phyloP scores from a whole-genome alignment of 2,797 vertebrate species.

The Lagodon rhomboides region DNA sequence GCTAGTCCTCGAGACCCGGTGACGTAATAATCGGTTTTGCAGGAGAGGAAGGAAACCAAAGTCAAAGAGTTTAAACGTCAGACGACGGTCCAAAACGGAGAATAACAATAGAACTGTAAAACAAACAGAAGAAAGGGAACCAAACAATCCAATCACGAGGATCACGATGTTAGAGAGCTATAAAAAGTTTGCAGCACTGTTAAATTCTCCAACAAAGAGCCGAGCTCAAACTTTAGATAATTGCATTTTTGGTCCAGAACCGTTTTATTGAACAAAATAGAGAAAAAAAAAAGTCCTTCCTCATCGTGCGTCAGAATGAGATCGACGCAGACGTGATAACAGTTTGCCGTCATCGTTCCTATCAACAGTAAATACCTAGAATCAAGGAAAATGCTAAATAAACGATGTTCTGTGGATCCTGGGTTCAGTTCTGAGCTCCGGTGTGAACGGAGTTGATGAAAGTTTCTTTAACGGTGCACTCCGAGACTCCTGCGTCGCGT shows the following conservation, averaged over 20 bases:
- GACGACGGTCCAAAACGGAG: slow-evolving; percentile 12
- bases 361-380: neutral
- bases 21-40: neutral
- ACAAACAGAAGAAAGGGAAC: slow-evolving; percentile 12
- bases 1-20: too few species aligned
- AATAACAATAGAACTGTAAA: slow-evolving; percentile 17
- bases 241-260: neutral
- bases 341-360: too few species aligned
- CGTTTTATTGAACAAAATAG: slow-evolving; percentile 2
- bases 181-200: slow-evolving; percentile 19
- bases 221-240: slow-evolving; percentile 21
- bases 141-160: slow-evolving; percentile 22
- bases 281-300: neutral
- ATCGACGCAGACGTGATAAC: too few species aligned
- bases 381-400: neutral
- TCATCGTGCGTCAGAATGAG: neutral
- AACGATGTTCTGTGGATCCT: too few species aligned
- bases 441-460: slow-evolving; percentile 3
- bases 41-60: too few species aligned
- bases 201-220: slow-evolving; percentile 18
- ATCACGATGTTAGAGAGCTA: slow-evolving; percentile 3
- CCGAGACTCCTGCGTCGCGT: slow-evolving; percentile 26
- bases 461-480: slow-evolving; percentile 23
- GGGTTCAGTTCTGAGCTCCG: slow-evolving; percentile 14
- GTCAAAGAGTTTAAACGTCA: neutral